Evolutionary conservation across 2,797 vertebrate genomes (phyloP).

Genomic region (Hemitrygon akajei): DNA sequence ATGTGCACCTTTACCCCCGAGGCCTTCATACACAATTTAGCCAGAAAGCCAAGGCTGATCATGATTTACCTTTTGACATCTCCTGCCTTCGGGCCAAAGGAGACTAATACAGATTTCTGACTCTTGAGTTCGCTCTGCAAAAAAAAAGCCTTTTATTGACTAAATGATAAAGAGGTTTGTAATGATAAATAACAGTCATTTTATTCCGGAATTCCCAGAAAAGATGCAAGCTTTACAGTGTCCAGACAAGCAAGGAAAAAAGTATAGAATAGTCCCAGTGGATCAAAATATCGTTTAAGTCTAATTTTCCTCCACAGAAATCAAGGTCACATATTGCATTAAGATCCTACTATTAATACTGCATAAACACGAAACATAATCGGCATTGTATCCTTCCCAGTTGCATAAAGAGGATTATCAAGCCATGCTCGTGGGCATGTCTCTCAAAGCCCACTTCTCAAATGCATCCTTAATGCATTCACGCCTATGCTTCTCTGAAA

Average conservation of each 20-base stretch:
- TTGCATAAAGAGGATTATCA: constrained; percentile 62
- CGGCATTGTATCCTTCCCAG: constrained; percentile 57
- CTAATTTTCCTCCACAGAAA: constrained; percentile 71
- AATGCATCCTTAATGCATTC: constrained; percentile 46
- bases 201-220: constrained; percentile 99
- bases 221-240: constrained; percentile 92
- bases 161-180: constrained; percentile 99
- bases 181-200: constrained; percentile 99
- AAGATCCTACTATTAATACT: constrained; percentile 72
- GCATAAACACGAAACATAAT: constrained; percentile 65
- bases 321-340: constrained; percentile 77
- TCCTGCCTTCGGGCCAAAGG: constrained; percentile 86
- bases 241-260: constrained; percentile 73
- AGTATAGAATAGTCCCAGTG: constrained; percentile 66
- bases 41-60: constrained; percentile 99
- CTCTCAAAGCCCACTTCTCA: constrained; percentile 39
- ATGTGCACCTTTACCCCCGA: constrained; percentile 94
- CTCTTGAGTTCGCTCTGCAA: constrained; percentile 85
- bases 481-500: constrained; percentile 50
- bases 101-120: constrained; percentile 99
- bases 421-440: constrained; percentile 54
- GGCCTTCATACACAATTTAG: constrained; percentile 99
- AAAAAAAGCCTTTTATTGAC: constrained; percentile 98
- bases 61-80: constrained; percentile 99
- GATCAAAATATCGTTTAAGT: constrained; percentile 79